Base-by-base conservation (phyloP, 2,888 invertebrate species). In the Morpho deidamia region DNA sequence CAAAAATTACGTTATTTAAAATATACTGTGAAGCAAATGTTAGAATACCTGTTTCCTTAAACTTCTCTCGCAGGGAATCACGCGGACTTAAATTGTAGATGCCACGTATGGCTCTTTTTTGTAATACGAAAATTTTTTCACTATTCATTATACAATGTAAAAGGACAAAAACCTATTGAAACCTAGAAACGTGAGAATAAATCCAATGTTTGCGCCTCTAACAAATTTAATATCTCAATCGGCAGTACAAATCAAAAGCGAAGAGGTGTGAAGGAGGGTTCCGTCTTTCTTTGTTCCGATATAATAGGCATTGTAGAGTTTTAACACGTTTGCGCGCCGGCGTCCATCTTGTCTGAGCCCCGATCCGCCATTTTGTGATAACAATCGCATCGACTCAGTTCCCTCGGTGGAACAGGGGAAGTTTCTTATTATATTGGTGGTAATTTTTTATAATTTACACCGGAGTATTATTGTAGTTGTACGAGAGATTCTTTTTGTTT, bases 221-320 rank as follows among this genome's bases (percentile, higher is more conserved):
- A 47, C 51, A 7, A 14, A 48, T 58, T 51, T 38, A 47, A 48
- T 51, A 56, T 52, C 56, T 23, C 23, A 23, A 70, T 69, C 69
- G 67, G 62, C 68, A 71, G 64, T 61, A 58, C 58, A 64, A 70
- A 71, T 71, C 71, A 74, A 74, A 71, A 67, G 67, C 58, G 58
- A 61, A 65, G 69, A 78, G 78, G 78, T 78, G 78, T 78, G 69
- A 78, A 76, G 66, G 75, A 74, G 78, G 75, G 74, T 62, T 64
- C 67, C 62, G 64, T 58, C 46, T 53, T 59, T 69, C 72, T 72
- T 76, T 78, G 74, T 77, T 65, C 62, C 54, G 43, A 51, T 60
- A 76, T 78, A 78, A 78, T 77, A 78, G 74, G 70, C 72, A 73
- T 77, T 78, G 75, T 78, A 68, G 56, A 64, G 60, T 55, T 69